Evolutionary conservation across 2,113 vertebrate genomes (phyloP).

Genomic region (Conger conger): DNA sequence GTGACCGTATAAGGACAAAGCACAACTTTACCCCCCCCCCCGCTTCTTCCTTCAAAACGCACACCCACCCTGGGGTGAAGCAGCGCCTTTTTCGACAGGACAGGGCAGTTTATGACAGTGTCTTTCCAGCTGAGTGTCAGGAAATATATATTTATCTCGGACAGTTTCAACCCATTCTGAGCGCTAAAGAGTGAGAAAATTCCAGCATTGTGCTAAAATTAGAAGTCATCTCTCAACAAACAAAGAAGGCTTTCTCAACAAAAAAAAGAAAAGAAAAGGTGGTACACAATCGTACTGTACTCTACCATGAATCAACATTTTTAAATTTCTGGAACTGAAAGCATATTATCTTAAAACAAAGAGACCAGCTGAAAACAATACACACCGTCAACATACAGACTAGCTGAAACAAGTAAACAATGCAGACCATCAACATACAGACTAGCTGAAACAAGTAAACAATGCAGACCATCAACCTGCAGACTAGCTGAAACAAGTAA

Average conservation of each 20-base stretch:
- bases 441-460: not conserved
- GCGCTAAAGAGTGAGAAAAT: not conserved
- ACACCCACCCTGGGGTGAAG: not conserved
- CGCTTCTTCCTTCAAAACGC: not conserved
- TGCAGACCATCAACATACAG: not conserved
- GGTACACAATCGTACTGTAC: too few species aligned
- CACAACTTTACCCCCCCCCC: not conserved
- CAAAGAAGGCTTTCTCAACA: not conserved
- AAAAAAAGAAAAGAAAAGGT: too few species aligned
- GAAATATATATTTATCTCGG: not conserved
- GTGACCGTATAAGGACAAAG: conserved; percentile 20
- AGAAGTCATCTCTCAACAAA: not conserved
- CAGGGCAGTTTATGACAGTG: not conserved
- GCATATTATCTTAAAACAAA: too few species aligned
- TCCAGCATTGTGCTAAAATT: not conserved
- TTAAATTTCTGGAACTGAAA: too few species aligned
- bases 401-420: not conserved
- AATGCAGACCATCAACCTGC: not conserved
- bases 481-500: too few species aligned
- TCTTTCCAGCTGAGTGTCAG: not conserved
- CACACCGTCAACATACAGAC: not conserved
- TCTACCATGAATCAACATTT: too few species aligned
- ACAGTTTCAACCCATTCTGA: not conserved
- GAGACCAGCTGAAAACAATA: too few species aligned
- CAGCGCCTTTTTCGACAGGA: not conserved